phyloP scores from a whole-genome alignment of 2,888 invertebrate species.

The Yponomeuta malinellus region DNA sequence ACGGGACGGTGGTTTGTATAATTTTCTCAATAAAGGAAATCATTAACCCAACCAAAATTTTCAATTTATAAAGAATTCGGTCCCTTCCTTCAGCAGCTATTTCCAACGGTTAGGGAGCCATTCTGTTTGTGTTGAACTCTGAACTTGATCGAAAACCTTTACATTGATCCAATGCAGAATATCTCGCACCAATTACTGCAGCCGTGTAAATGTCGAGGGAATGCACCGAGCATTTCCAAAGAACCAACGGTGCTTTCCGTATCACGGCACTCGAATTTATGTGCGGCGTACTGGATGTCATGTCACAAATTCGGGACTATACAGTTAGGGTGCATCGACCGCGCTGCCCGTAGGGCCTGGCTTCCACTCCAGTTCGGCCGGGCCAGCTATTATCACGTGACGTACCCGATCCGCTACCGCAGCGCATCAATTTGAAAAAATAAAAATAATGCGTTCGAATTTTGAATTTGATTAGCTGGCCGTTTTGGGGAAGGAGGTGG shows the following conservation, averaged over 20 bases:
- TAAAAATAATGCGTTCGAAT: background rate
- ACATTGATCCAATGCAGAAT: no score
- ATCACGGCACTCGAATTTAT: background rate
- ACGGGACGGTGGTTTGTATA: no score
- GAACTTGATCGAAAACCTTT: no score
- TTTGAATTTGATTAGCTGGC: background rate
- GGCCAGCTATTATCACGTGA: slow-evolving; percentile 43
- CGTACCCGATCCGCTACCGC: slow-evolving; percentile 30
- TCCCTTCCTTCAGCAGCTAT: no score
- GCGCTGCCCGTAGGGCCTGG: slow-evolving; percentile 12
- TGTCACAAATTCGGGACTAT: slow-evolving; percentile 71
- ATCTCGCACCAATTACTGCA: no score
- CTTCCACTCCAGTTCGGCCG: slow-evolving; percentile 40
- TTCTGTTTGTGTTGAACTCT: no score
- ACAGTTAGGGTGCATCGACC: slow-evolving; percentile 62
- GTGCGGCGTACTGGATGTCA: slow-evolving; percentile 32
- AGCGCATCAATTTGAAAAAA: background rate
- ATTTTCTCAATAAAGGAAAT: no score
- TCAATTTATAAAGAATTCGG: no score
- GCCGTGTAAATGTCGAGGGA: no score
- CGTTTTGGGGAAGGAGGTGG: background rate
- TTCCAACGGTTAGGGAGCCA: no score
- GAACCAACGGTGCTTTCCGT: background rate
- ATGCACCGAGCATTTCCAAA: background rate
- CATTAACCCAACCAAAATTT: no score